These are phyloP conservation scores for Sisyra terminalis DNA, from an alignment of 2,888 invertebrate species.

Conservation along the genomic window DNA sequence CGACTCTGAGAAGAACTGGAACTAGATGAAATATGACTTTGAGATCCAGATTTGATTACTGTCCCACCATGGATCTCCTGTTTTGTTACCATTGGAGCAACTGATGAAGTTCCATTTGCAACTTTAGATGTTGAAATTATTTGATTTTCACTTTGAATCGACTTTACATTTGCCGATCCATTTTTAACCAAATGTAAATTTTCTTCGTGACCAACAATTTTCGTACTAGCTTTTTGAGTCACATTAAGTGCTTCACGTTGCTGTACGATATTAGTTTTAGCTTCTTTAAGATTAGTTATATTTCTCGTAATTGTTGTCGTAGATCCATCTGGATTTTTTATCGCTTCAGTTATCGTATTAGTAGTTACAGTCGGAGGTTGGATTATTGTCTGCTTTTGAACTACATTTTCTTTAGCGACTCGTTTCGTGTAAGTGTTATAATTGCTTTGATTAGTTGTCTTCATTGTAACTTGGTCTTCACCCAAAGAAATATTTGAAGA, in stretches of 20 bases:
- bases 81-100: too few relatives aligned
- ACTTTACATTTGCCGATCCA: too few relatives aligned
- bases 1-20: too few relatives aligned
- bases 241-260: constrained; percentile 1
- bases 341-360: constrained; percentile 26
- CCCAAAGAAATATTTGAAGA: constrained; percentile 50
- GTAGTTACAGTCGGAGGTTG: constrained; percentile 16
- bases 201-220: neutral
- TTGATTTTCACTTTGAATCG: too few relatives aligned
- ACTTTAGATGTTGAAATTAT: too few relatives aligned
- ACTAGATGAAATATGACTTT: too few relatives aligned
- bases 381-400: constrained; percentile 14
- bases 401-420: constrained; percentile 21
- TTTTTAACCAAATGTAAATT: neutral
- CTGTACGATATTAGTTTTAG: constrained; percentile 14
- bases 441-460: constrained; percentile 41
- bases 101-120: too few relatives aligned
- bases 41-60: too few relatives aligned
- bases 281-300: constrained; percentile 25
- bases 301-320: constrained; percentile 32
- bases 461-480: constrained; percentile 32
- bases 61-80: too few relatives aligned
- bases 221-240: constrained; percentile 5
- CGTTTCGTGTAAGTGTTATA: constrained; percentile 31
- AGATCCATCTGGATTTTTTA: constrained; percentile 27